phyloP scores from a whole-genome alignment of 1,140 invertebrate species.

The Lordiphosa collinella region DNA sequence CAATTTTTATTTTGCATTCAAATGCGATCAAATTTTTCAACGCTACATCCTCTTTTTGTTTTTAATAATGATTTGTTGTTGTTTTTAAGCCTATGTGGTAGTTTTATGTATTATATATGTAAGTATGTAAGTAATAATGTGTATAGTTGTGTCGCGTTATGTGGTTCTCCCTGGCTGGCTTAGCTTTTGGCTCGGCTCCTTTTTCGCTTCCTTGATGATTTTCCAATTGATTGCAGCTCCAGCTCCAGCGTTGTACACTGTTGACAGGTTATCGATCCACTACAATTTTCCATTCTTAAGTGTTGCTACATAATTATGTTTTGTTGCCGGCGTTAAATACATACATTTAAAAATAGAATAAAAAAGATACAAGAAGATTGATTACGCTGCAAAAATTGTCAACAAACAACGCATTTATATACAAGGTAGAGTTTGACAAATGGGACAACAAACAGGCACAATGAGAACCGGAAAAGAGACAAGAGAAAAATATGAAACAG shows the following conservation, averaged over 20 bases:
- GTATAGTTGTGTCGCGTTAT: slow-evolving; percentile 53
- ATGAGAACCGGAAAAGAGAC: no score
- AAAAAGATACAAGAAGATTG: slow-evolving; percentile 69
- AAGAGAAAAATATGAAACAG: no score
- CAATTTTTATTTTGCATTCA: slow-evolving; percentile 71
- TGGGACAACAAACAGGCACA: slow-evolving; percentile 12
- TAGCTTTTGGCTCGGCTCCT: slow-evolving; percentile 1
- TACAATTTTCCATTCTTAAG: slow-evolving; percentile 75
- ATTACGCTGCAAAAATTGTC: slow-evolving; percentile 67
- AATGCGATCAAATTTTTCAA: slow-evolving; percentile 69
- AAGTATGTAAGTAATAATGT: slow-evolving; percentile 69
- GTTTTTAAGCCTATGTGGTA: slow-evolving; percentile 58
- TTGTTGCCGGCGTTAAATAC: slow-evolving; percentile 73
- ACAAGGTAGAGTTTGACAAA: slow-evolving; percentile 1
- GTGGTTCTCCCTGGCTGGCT: slow-evolving; percentile 40
- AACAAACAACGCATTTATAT: slow-evolving; percentile 6
- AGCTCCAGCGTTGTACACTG: slow-evolving; percentile 37
- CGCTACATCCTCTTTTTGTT: slow-evolving; percentile 46
- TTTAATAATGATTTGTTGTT: slow-evolving; percentile 48
- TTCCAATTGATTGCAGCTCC: slow-evolving; percentile 11
- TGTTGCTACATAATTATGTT: slow-evolving; percentile 70
- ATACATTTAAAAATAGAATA: slow-evolving; percentile 77
- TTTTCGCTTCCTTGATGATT: background rate
- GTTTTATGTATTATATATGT: slow-evolving; percentile 56
- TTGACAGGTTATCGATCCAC: slow-evolving; percentile 24